Conservation (phyloP, 2,797 vertebrate genomes). For the Peromyscus melanophrys region DNA sequence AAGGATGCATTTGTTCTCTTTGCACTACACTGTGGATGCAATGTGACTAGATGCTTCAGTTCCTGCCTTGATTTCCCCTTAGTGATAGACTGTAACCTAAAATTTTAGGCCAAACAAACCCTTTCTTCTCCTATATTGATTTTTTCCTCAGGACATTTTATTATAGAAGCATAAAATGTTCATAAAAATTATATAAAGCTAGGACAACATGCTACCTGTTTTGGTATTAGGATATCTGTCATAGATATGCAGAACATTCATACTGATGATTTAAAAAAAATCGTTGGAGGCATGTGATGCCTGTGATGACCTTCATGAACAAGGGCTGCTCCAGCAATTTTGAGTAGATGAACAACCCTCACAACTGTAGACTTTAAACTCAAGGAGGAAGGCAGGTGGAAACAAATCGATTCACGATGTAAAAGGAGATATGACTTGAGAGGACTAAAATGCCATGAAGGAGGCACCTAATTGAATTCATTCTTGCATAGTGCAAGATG, state of each 20-base stretch:
- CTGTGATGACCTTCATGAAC: background rate
- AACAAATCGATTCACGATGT: background rate
- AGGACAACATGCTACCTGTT: background rate
- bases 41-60: background rate
- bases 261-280: background rate
- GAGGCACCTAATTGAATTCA: background rate
- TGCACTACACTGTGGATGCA: background rate
- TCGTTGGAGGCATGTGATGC: too few species aligned
- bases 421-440: background rate
- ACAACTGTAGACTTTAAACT: background rate
- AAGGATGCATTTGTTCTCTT: background rate
- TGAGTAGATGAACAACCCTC: background rate
- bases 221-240: background rate
- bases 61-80: background rate
- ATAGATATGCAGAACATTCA: background rate
- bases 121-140: background rate
- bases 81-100: background rate
- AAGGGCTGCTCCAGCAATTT: background rate
- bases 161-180: background rate
- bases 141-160: background rate
- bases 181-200: background rate
- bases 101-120: background rate
- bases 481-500: rapidly evolving
- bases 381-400: background rate
- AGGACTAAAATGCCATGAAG: background rate